Conservation (phyloP, 2,797 vertebrate genomes). For the Eremophila alpestris region DNA sequence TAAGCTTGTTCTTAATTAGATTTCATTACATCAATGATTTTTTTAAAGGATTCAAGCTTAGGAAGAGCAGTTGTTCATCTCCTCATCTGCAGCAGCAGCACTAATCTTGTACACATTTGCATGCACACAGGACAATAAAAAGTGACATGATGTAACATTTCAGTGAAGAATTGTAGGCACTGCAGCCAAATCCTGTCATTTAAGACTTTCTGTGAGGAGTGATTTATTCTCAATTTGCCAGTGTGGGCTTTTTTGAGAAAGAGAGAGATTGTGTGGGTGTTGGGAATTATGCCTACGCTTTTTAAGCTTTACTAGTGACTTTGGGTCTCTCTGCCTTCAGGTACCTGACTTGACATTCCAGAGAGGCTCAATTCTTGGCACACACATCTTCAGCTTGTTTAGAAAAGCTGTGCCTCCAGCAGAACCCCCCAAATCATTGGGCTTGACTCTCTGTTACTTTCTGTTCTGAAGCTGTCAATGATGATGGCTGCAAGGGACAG, state of each 20-base stretch:
- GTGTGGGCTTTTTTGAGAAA: not conserved
- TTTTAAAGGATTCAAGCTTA: not conserved
- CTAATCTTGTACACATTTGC: slow-evolving; percentile 31
- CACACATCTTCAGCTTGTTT: not conserved
- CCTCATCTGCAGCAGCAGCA: slow-evolving; percentile 1
- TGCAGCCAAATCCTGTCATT: slow-evolving; percentile 9
- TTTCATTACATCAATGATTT: slow-evolving; percentile 19
- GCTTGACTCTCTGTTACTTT: not conserved
- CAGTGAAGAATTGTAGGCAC: slow-evolving; percentile 38
- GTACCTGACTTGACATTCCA: not conserved
- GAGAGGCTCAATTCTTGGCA: not conserved
- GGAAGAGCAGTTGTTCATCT: slow-evolving; percentile 1
- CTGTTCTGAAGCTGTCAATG: not conserved
- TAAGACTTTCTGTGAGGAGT: slow-evolving; percentile 37
- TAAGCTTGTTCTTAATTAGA: slow-evolving; percentile 1
- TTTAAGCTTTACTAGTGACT: not conserved
- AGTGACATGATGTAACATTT: slow-evolving; percentile 3
- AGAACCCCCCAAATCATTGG: not conserved
- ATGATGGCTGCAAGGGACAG: not conserved
- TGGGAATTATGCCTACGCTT: slow-evolving; percentile 9
- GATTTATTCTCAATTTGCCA: slow-evolving; percentile 39
- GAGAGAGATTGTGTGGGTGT: not conserved
- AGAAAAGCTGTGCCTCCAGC: not conserved
- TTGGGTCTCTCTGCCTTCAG: slow-evolving; percentile 1
- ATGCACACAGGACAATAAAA: slow-evolving; percentile 32